Evolutionary conservation across 1,140 invertebrate genomes (phyloP).

Genomic region (Ridgeia piscesae): DNA sequence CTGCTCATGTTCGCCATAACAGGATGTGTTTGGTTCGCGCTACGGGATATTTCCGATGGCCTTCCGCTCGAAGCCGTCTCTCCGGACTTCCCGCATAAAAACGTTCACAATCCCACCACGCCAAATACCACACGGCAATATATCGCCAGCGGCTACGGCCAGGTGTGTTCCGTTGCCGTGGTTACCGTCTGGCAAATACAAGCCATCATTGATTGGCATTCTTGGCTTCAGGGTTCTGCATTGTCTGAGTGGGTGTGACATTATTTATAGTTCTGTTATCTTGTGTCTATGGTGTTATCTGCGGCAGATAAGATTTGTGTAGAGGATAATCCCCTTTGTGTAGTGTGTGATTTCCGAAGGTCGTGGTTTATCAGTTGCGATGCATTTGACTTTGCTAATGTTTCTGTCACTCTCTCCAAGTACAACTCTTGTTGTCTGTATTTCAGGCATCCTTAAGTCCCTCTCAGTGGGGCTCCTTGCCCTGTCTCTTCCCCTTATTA

Average conservation of each 20-base stretch:
- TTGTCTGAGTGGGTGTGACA: neutral
- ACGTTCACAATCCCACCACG: neutral
- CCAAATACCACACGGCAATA: neutral
- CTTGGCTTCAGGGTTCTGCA: neutral
- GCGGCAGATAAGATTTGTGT: neutral
- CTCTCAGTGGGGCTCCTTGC: too few relatives aligned
- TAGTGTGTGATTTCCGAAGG: neutral
- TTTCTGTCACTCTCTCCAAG: neutral
- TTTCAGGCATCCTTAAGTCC: too few relatives aligned
- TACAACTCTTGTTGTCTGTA: too few relatives aligned
- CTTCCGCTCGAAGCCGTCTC: neutral
- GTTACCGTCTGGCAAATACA: neutral
- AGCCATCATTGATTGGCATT: neutral
- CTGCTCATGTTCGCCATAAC: neutral
- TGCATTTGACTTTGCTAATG: neutral
- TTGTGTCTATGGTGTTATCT: neutral
- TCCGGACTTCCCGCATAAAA: neutral
- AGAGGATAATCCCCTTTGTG: neutral
- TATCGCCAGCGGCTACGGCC: neutral
- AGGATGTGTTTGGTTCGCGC: neutral
- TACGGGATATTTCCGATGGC: neutral
- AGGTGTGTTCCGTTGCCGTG: neutral
- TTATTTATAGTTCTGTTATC: constrained; percentile 2
- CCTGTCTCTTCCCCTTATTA: too few relatives aligned
- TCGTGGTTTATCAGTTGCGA: neutral